A percentile compares a stretch with the other conserved stretches of the same genome.
These are phyloP conservation scores for Gobio gobio DNA, from an alignment of 2,113 vertebrate species.

Conservation along the genomic window DNA sequence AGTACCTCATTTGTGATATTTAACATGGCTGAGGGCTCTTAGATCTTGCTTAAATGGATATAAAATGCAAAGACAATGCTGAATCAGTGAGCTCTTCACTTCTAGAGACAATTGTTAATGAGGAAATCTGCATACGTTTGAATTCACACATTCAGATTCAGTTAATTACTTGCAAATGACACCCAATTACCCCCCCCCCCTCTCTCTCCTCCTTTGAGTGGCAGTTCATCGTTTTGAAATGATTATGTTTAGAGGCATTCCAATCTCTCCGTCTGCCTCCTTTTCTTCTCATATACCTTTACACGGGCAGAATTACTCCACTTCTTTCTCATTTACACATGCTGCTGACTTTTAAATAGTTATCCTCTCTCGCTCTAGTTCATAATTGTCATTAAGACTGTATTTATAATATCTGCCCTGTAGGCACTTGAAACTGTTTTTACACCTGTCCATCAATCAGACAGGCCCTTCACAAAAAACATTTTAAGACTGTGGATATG, in stretches of 20 bases:
- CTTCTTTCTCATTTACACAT: constrained; percentile 22
- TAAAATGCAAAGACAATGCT: constrained; percentile 38
- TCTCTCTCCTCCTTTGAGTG: constrained; percentile 37
- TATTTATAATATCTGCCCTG: constrained; percentile 16
- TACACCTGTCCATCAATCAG: not conserved
- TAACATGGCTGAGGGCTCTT: constrained; percentile 48
- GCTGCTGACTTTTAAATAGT: not conserved
- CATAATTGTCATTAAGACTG: constrained; percentile 16
- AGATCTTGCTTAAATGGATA: constrained; percentile 23
- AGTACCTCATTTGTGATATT: constrained; percentile 30
- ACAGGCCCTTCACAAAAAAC: not conserved
- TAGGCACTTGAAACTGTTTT: not conserved
- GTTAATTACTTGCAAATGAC: constrained; percentile 62
- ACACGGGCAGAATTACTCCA: constrained; percentile 30
- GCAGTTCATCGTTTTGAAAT: constrained; percentile 58
- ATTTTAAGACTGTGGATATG: constrained; percentile 5
- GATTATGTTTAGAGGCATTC: constrained; percentile 52
- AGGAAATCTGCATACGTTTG: constrained; percentile 52
- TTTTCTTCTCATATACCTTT: constrained; percentile 25
- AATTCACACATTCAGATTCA: constrained; percentile 51
- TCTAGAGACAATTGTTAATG: constrained; percentile 53
- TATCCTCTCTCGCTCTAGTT: not conserved
- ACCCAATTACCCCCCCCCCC: constrained; percentile 8
- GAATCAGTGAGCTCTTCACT: constrained; percentile 42
- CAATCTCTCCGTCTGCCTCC: constrained; percentile 3